A percentile compares a stretch with the other conserved stretches of the same genome.
These are phyloP conservation scores for Contarinia nasturtii DNA, from an alignment of 1,140 invertebrate genomes.

Conservation along the genomic window DNA sequence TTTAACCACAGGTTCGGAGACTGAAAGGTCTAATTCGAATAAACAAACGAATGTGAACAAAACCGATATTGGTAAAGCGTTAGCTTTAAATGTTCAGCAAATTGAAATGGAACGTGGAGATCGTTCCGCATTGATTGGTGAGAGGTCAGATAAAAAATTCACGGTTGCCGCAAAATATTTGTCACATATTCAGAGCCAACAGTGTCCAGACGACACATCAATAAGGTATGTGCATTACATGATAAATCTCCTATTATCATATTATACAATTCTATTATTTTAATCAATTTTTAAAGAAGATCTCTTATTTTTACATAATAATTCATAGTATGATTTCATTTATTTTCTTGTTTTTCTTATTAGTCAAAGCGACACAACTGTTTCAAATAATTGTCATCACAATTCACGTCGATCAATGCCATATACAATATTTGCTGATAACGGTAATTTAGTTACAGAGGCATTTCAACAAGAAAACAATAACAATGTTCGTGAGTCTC, in stretches of 20 bases:
- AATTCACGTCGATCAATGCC: conserved; percentile 12
- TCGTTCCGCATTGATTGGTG: too few relatives aligned
- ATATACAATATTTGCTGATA: conserved; percentile 12
- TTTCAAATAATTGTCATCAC: conserved; percentile 14
- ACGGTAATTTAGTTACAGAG: conserved; percentile 19
- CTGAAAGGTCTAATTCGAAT: conserved; percentile 48
- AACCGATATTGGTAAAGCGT: neutral
- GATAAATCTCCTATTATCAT: too few relatives aligned
- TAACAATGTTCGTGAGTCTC: conserved; percentile 12
- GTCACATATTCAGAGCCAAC: conserved; percentile 15
- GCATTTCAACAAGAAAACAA: conserved; percentile 14
- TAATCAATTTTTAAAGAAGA: too few relatives aligned
- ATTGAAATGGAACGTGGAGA: neutral
- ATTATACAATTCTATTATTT: too few relatives aligned
- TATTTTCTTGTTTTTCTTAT: too few relatives aligned
- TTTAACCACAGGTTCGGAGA: conserved; percentile 48
- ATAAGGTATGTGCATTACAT: too few relatives aligned
- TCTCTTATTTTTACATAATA: too few relatives aligned
- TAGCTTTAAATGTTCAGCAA: too few relatives aligned
- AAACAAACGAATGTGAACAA: conserved; percentile 23
- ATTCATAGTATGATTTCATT: too few relatives aligned
- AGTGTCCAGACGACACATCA: conserved; percentile 15
- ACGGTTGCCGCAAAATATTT: conserved; percentile 17
- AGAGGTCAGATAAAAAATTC: conserved; percentile 6
- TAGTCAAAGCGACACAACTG: conserved; percentile 20